Percentiles rank a stretch among this genome's conserved stretches.
Conservation (phyloP, 2,797 vertebrate genomes). For the Peromyscus melanophrys region DNA sequence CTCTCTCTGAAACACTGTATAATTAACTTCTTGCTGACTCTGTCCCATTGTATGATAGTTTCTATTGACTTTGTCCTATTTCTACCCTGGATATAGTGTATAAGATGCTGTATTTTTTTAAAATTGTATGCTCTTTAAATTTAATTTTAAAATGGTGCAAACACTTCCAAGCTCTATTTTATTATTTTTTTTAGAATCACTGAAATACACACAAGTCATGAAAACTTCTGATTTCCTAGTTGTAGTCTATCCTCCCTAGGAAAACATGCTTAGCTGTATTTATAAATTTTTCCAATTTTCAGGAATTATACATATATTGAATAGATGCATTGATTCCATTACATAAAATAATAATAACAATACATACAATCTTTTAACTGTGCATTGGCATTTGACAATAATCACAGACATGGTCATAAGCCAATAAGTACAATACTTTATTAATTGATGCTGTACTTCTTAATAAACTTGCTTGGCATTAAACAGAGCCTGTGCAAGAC, state of each 20-base stretch:
- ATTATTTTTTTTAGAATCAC: background rate
- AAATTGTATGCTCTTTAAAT: background rate
- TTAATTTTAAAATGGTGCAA: background rate
- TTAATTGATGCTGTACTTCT: background rate
- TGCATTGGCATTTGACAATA: background rate
- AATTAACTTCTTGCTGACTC: background rate
- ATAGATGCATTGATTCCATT: background rate
- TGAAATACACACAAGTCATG: background rate
- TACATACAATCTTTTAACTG: too few species aligned
- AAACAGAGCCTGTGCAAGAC: background rate
- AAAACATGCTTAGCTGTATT: background rate
- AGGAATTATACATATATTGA: background rate
- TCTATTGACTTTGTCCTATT: background rate
- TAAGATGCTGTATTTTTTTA: background rate
- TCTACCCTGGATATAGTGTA: background rate
- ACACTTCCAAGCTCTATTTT: background rate
- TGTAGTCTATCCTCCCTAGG: background rate
- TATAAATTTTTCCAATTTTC: background rate
- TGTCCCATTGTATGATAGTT: background rate
- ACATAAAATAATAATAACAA: background rate
- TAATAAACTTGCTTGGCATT: background rate
- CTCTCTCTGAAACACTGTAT: background rate
- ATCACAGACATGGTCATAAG: background rate
- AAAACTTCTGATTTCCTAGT: background rate
- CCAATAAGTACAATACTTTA: background rate